A percentile compares a stretch with the other conserved stretches of the same genome.
These are phyloP conservation scores for Sardina pilchardus DNA, from an alignment of 2,113 vertebrate genomes.

Conservation along the genomic window DNA sequence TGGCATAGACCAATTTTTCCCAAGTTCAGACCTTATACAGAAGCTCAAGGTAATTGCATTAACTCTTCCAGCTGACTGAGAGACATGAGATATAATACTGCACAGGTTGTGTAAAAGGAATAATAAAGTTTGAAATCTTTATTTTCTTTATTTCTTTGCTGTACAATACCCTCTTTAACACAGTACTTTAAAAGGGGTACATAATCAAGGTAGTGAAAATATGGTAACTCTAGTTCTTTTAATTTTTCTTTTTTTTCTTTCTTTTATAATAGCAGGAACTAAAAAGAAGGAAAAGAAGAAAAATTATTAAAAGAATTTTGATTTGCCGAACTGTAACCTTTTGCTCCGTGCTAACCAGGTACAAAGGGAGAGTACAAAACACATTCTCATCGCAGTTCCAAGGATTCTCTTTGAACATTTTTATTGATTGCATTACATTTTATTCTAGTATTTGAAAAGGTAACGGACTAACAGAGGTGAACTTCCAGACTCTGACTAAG, in stretches of 20 bases:
- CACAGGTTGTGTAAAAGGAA: neutral
- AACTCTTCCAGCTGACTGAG: neutral
- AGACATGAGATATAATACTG: neutral
- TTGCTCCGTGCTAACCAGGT: slow-evolving; percentile 82
- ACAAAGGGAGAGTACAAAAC: slow-evolving; percentile 89
- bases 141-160: neutral
- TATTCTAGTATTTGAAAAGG: slow-evolving; percentile 66
- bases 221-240: neutral
- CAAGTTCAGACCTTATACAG: neutral
- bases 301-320: slow-evolving; percentile 28
- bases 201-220: neutral
- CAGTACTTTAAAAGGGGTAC: neutral
- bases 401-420: slow-evolving; percentile 94
- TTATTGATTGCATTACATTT: slow-evolving; percentile 89
- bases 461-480: slow-evolving; percentile 67
- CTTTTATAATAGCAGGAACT: neutral
- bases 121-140: neutral
- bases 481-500: slow-evolving; percentile 77
- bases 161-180: neutral
- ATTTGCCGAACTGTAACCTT: slow-evolving; percentile 36
- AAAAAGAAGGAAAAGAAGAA: slow-evolving; percentile 23
- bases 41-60: slow-evolving; percentile 1
- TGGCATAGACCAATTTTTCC: neutral
- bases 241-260: slow-evolving; percentile 2
- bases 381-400: slow-evolving; percentile 79